Conservation (phyloP, 2,113 vertebrate genomes). For the Clarias batrachus region DNA sequence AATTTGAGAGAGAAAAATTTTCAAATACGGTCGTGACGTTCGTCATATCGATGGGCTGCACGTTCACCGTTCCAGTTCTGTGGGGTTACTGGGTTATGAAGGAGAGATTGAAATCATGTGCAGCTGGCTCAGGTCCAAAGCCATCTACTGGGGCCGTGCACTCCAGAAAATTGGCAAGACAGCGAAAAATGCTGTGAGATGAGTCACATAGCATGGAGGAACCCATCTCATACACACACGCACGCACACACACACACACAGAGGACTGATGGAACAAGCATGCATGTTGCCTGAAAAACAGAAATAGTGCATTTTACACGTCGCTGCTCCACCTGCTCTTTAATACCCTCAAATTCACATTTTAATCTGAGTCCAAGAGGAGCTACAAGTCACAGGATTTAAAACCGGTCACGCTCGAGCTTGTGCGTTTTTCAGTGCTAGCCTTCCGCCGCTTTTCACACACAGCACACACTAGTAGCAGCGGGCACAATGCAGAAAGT, state of each 20-base stretch:
- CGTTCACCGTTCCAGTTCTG: not conserved
- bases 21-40: not conserved
- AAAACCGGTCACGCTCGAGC: constrained; percentile 51
- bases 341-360: constrained; percentile 54
- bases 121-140: constrained; percentile 48
- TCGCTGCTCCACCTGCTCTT: constrained; percentile 48
- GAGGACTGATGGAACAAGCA: constrained; percentile 43
- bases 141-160: constrained; percentile 44
- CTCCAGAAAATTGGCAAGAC: constrained; percentile 52
- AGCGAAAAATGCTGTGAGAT: constrained; percentile 49
- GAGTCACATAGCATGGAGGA: constrained; percentile 51
- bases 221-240: not conserved
- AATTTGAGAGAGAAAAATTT: not conserved
- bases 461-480: no score
- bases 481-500: not conserved
- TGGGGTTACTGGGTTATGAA: not conserved
- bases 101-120: constrained; percentile 22
- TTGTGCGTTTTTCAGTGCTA: constrained; percentile 30
- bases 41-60: not conserved
- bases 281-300: constrained; percentile 28
- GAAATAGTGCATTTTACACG: constrained; percentile 51
- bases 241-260: not conserved
- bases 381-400: constrained; percentile 52
- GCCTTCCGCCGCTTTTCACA: not conserved
- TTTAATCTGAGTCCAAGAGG: constrained; percentile 56